Evolutionary conservation across 1,140 invertebrate genomes (phyloP).

Genomic region (Magallana angulata): DNA sequence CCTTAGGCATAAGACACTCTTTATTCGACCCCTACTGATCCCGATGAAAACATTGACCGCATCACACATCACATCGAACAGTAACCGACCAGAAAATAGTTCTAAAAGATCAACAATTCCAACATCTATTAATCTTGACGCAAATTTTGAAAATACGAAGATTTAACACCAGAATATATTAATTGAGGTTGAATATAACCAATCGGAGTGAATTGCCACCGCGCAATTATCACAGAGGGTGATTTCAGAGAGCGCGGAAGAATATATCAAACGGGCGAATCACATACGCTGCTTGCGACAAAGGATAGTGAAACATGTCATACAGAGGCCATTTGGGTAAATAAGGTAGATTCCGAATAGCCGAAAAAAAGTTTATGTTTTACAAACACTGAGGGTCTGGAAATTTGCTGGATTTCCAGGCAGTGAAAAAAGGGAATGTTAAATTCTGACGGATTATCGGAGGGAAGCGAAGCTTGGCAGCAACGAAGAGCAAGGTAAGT

Average conservation of each 20-base stretch:
- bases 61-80: neutral
- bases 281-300: constrained; percentile 34
- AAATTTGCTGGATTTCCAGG: constrained; percentile 17
- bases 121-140: neutral
- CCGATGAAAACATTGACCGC: constrained; percentile 20
- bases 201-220: no score
- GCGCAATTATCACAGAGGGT: no score
- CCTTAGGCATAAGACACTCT: no score
- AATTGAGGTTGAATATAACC: no score
- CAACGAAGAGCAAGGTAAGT: constrained; percentile 33
- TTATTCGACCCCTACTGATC: no score
- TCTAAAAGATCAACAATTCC: neutral
- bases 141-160: no score
- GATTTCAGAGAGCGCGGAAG: neutral
- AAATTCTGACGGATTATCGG: constrained; percentile 20
- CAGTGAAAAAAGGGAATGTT: constrained; percentile 15
- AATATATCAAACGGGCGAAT: neutral
- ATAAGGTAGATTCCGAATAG: constrained; percentile 10
- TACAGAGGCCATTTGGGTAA: constrained; percentile 8
- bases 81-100: neutral
- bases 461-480: constrained; percentile 29
- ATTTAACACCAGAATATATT: no score
- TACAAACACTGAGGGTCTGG: neutral
- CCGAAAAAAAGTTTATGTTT: constrained; percentile 20
- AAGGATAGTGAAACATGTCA: constrained; percentile 32